These are phyloP conservation scores for Engystomops pustulosus DNA, from an alignment of 2,113 vertebrate genomes.

Conservation along the genomic window DNA sequence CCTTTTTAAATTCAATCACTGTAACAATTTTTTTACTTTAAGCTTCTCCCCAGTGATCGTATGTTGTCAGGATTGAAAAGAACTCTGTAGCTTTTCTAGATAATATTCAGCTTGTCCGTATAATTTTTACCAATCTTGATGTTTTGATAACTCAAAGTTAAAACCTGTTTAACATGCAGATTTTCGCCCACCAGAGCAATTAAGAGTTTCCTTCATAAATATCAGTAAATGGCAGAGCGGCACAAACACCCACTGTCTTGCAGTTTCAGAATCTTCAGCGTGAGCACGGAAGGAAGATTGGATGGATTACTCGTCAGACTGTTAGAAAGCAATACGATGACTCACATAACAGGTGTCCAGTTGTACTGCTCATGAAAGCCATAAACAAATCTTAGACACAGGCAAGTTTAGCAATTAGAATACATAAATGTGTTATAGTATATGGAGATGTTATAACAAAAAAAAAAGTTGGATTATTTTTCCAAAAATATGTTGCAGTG, in stretches of 20 bases:
- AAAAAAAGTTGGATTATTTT: background rate
- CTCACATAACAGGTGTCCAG: constrained; percentile 51
- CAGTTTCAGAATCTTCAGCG: constrained; percentile 31
- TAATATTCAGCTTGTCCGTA: background rate
- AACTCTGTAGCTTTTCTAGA: background rate
- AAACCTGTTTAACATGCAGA: constrained; percentile 55
- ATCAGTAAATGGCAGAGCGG: constrained; percentile 50
- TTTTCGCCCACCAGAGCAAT: constrained; percentile 55
- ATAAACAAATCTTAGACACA: constrained; percentile 8
- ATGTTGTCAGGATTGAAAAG: background rate
- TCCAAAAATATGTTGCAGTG: too few species aligned
- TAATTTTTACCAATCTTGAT: constrained; percentile 25
- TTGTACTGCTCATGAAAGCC: constrained; percentile 14
- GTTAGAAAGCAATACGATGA: constrained; percentile 34
- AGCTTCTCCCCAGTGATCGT: background rate
- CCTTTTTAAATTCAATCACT: background rate
- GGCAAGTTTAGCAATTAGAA: background rate
- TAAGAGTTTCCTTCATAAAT: constrained; percentile 57
- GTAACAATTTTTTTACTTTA: constrained; percentile 1
- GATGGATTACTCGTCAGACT: constrained; percentile 24
- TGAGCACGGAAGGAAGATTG: constrained; percentile 17
- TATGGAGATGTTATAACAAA: background rate
- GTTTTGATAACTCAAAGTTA: constrained; percentile 41
- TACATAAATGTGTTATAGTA: background rate
- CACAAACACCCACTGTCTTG: constrained; percentile 58